Conservation (phyloP, 2,113 vertebrate species). For the Scatophagus argus region DNA sequence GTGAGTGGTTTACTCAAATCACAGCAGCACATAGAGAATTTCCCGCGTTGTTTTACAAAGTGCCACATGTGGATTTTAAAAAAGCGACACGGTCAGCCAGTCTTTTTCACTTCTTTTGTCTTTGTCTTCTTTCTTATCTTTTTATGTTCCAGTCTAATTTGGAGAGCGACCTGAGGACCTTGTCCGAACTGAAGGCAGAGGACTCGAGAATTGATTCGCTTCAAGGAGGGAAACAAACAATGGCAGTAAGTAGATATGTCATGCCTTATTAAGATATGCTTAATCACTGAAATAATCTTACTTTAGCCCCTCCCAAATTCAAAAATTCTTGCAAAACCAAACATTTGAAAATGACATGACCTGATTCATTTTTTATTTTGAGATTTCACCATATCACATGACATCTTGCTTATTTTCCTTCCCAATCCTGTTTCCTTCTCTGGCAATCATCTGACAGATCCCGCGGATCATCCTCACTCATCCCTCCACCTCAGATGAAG, state of each 20-base stretch:
- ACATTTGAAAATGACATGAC: background rate
- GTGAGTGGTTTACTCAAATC: conserved; percentile 65
- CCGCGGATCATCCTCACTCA: conserved; percentile 88
- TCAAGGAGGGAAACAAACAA: conserved; percentile 72
- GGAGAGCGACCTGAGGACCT: conserved; percentile 37
- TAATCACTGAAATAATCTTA: background rate
- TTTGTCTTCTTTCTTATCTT: conserved; percentile 1
- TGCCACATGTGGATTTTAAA: background rate
- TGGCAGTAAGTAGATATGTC: conserved; percentile 84
- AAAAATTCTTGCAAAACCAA: background rate
- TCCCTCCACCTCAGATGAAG: conserved; percentile 90
- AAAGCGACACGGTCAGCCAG: background rate
- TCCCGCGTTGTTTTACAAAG: background rate
- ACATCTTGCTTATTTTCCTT: background rate
- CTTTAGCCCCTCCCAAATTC: background rate
- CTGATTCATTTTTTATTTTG: conserved; percentile 9
- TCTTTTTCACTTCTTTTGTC: background rate
- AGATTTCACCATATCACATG: background rate
- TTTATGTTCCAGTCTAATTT: conserved; percentile 61
- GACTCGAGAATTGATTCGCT: conserved; percentile 68
- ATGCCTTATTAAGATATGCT: background rate
- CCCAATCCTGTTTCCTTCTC: conserved; percentile 11
- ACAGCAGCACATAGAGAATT: background rate
- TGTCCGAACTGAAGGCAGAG: conserved; percentile 61
- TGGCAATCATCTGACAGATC: conserved; percentile 80